Base-by-base conservation (phyloP, 64 coral and sea anemone species). In the Orbicella faveolata region DNA sequence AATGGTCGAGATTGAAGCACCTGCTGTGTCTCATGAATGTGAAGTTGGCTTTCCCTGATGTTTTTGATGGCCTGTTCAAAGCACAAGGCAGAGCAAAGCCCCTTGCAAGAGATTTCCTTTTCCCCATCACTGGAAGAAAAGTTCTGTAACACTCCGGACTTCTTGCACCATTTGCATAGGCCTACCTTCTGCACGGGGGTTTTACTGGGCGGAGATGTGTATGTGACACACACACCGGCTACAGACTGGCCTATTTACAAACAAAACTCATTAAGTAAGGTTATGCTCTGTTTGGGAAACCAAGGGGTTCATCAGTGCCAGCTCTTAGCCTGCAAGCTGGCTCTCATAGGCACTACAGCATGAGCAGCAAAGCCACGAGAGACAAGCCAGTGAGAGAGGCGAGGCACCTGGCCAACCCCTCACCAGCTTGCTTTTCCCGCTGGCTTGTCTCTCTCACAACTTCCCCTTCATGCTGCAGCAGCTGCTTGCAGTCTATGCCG, bases 111-210 rank as follows among this genome's bases (percentile, higher is more conserved):
- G 61, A 87, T 63, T 17, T 87, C 63, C 59, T 86, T 76, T 59
- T 39, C 67, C 34, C 76, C 90, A 63, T 92, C 90, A 52, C 77
- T 67, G 63, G 86, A 92, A 34, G 83, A 59, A 13, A 87, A 87
- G 75, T 87, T 78, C 62, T 87, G 77, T 0, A 87, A 35, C 13
- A 79, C 36, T 26, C 59, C 68, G 20, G 26, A 66, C 19, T 92
- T 92, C 48, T 92, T 92, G 39, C 90, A 92, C 90, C 90, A 92
- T 11, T 83, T 87, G 37, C 90, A 92, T 13, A 53, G 18, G 19
- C 25, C 34, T 14, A 70, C 61, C 19, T 75, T 74, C 23, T 88
- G 74, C n/a, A 9, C 30, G 4, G 74, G 52, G 20, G 20, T 76
- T 9, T 61, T 77, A 36, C 19, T 21, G 15, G 73, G 87, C 3